Base-by-base conservation (phyloP, 2,797 vertebrate genomes). In the Fratercula arctica region DNA sequence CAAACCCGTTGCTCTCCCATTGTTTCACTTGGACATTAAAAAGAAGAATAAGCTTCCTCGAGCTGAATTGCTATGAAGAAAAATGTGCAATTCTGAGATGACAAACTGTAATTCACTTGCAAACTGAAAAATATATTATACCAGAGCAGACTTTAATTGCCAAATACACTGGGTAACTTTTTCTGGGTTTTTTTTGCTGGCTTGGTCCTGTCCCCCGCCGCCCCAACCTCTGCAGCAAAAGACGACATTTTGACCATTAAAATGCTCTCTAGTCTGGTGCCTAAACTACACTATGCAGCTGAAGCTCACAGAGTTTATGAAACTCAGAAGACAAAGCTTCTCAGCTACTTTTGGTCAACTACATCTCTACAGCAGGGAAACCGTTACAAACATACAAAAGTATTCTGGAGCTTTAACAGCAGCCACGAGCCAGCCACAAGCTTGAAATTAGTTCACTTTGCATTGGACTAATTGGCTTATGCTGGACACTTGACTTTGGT, bases 41-140 rank as follows among this genome's bases (percentile, higher is more conserved):
- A 90, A 94, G 41, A 96, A 43, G n/a, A 95, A 51, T 84, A 89
- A 77, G 20, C 53, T 70, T 85, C 37, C 87, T 74, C 23, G n/a
- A 90, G 41, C 43, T 61, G n/a, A 87, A 72, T 6, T 77, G 25
- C 48, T 90, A 48, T 14, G 57, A 90, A 61, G 33, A 78, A 80
- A 93, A 93, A 45, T 28, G 43, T 82, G 82, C 51, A 87, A 25
- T 66, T 69, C 50, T 59, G 43, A 82, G 46, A 46, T 64, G 33
- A 84, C 20, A 85, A 60, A 61, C 33, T 39, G 8, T 26, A 61
- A 57, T 57, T 86, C 16, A 39, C 16, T 56, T 50, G 24, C 50
- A 61, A 86, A 77, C 28, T 57, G 54, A 29, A 45, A 72, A 67
- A 82, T 25, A 28, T 21, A 3, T 67, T 87, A 72, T 80, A n/a